phyloP scores from a whole-genome alignment of 1,140 invertebrate genomes.

The Leptoteleia sp. region DNA sequence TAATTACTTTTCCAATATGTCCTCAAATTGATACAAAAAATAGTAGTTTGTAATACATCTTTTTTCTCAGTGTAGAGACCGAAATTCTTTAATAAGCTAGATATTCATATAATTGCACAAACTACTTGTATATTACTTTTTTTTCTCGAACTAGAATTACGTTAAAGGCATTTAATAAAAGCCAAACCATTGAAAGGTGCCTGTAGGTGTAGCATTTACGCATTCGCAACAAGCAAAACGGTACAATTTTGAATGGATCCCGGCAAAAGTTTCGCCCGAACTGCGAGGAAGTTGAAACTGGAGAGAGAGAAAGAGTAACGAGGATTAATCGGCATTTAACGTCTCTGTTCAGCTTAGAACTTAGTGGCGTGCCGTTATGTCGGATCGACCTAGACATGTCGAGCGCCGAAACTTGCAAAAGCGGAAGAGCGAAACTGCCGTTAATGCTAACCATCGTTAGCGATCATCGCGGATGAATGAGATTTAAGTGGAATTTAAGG shows the following conservation, averaged over 20 bases:
- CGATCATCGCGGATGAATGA: constrained; percentile 64
- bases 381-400: constrained; percentile 57
- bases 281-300: constrained; percentile 29
- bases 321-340: constrained; percentile 67
- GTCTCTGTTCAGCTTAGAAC: constrained; percentile 67
- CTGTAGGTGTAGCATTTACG: constrained; percentile 19
- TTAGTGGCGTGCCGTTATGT: constrained; percentile 61
- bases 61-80: too few species aligned
- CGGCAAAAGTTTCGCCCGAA: constrained; percentile 49
- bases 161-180: too few species aligned
- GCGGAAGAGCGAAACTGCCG: constrained; percentile 62
- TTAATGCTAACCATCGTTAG: constrained; percentile 67
- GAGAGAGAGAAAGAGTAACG: constrained; percentile 31
- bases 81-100: too few species aligned
- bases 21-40: too few species aligned
- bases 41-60: too few species aligned
- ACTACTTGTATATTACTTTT: too few species aligned
- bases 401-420: constrained; percentile 60
- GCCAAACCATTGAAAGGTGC: too few species aligned
- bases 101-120: too few species aligned
- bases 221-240: constrained; percentile 33
- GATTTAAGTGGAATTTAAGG: constrained; percentile 67
- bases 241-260: constrained; percentile 45
- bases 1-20: too few species aligned
- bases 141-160: too few species aligned